A percentile compares a stretch with the other conserved stretches of the same genome.
Evolutionary conservation across 2,113 vertebrate genomes (phyloP).

Genomic region (Pampusana beccarii): DNA sequence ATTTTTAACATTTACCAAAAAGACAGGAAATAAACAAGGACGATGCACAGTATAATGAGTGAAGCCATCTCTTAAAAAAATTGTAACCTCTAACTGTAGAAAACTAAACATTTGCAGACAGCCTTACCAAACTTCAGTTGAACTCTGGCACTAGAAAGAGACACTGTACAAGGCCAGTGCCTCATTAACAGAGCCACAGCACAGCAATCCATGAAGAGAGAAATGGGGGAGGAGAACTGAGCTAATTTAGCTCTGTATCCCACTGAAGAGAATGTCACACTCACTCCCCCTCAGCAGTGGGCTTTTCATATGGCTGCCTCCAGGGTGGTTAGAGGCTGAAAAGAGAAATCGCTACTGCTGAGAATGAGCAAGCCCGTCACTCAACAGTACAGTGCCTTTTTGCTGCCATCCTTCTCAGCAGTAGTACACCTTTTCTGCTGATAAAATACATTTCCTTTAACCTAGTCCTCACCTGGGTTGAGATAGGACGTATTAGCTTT

Average conservation of each 20-base stretch:
- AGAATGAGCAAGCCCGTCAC: not conserved
- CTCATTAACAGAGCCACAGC: conserved; percentile 20
- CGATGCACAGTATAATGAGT: not conserved
- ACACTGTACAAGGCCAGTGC: not conserved
- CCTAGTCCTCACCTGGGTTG: not conserved
- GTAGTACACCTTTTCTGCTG: not conserved
- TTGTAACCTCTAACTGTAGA: not conserved
- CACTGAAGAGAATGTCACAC: conserved; percentile 52
- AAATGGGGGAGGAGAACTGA: conserved; percentile 29
- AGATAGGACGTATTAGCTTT: not conserved
- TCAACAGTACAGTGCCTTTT: not conserved
- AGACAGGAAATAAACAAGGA: not conserved
- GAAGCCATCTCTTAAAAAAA: not conserved
- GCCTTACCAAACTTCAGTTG: not conserved
- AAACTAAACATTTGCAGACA: not conserved
- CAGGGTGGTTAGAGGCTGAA: conserved; percentile 21
- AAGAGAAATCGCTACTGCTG: conserved; percentile 13
- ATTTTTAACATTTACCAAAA: not conserved
- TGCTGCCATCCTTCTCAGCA: not conserved
- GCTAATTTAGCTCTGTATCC: conserved; percentile 47
- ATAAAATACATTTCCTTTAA: not conserved
- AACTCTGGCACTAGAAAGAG: not conserved
- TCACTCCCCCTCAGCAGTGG: conserved; percentile 66
- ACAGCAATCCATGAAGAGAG: not conserved
- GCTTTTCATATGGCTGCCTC: conserved; percentile 42